phyloP scores from a whole-genome alignment of 2,113 vertebrate species.

The Chitala chitala region DNA sequence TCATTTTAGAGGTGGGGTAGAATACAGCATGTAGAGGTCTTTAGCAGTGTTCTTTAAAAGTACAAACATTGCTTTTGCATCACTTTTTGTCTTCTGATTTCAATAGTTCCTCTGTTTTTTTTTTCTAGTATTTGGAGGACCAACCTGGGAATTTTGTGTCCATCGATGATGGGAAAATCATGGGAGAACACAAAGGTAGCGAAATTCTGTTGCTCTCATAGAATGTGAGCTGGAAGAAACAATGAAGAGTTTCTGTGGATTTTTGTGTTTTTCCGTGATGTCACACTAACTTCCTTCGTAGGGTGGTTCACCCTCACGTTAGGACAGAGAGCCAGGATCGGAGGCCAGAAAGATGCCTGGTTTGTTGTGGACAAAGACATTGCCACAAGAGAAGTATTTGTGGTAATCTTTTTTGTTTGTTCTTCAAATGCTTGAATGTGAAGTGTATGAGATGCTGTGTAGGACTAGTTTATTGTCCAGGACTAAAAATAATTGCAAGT shows the following conservation, averaged over 20 bases:
- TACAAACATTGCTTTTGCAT: too few species aligned
- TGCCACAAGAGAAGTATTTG: slow-evolving; percentile 71
- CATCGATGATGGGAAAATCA: slow-evolving; percentile 76
- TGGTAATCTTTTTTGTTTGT: slow-evolving; percentile 67
- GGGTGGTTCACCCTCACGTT: slow-evolving; percentile 93
- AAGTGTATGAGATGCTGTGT: too few species aligned
- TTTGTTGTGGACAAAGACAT: slow-evolving; percentile 92
- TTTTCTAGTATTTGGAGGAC: slow-evolving; percentile 80
- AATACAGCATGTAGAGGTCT: background rate
- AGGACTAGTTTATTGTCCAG: too few species aligned
- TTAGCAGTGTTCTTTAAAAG: too few species aligned
- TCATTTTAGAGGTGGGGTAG: slow-evolving; percentile 80
- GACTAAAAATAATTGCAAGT: too few species aligned
- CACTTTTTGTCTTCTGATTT: background rate
- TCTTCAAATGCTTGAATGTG: too few species aligned
- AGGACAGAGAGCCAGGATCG: slow-evolving; percentile 85
- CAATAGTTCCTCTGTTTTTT: background rate
- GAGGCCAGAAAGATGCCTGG: slow-evolving; percentile 74
- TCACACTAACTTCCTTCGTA: slow-evolving; percentile 35
- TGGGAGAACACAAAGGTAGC: slow-evolving; percentile 83
- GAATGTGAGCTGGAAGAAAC: too few species aligned
- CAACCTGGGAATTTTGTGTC: slow-evolving; percentile 85
- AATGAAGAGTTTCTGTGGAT: too few species aligned
- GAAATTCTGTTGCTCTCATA: too few species aligned
- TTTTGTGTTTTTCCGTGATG: background rate